Conservation (phyloP, 2,113 vertebrate genomes). For the Leptosomus discolor region DNA sequence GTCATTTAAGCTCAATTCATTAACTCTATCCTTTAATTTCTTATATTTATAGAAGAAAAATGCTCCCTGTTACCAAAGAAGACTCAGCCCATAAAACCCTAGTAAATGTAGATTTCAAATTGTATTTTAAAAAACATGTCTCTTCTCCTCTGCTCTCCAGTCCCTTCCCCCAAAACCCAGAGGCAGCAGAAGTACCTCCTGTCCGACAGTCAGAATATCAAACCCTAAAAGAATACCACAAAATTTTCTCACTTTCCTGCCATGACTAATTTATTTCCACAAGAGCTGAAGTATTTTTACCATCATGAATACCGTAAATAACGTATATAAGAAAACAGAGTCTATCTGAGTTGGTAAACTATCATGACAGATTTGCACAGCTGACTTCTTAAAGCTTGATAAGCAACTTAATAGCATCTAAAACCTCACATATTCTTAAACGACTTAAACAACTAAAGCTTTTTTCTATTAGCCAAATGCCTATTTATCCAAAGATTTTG, state of each 20-base stretch:
- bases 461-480: slow-evolving; percentile 9
- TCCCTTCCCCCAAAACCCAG: neutral
- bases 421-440: neutral
- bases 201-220: neutral
- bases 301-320: neutral
- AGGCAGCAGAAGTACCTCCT: neutral
- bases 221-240: neutral
- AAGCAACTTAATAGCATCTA: slow-evolving; percentile 8
- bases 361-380: slow-evolving; percentile 1
- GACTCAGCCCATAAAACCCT: neutral
- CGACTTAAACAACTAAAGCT: neutral
- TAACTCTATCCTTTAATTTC: neutral
- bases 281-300: neutral
- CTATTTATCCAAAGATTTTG: neutral
- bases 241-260: neutral
- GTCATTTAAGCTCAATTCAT: neutral
- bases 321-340: neutral
- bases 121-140: neutral
- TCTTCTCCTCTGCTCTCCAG: neutral
- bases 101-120: neutral
- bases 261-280: neutral
- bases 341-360: neutral
- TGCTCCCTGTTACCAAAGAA: neutral
- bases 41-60: neutral
- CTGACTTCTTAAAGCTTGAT: neutral